phyloP scores from a whole-genome alignment of 2,888 invertebrate genomes.

The Diloba caeruleocephala region DNA sequence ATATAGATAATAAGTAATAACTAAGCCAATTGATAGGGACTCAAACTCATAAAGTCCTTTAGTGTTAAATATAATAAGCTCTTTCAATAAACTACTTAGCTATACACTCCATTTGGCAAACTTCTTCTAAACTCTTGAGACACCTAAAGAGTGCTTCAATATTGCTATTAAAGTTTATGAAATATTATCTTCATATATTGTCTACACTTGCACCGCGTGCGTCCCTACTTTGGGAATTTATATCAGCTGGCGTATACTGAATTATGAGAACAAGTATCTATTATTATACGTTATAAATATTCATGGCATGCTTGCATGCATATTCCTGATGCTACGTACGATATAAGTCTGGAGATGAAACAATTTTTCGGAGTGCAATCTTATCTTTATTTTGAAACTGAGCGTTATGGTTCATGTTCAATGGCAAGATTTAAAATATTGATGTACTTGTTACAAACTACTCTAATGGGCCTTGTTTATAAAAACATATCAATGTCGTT shows the following conservation, averaged over 20 bases:
- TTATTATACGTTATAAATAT: conserved; percentile 56
- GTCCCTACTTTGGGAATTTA: conserved; percentile 66
- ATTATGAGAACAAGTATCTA: conserved; percentile 57
- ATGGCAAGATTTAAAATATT: too few relatives aligned
- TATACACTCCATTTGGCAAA: conserved; percentile 60
- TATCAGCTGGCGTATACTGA: conserved; percentile 60
- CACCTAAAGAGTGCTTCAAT: conserved; percentile 67
- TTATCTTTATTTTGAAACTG: too few relatives aligned
- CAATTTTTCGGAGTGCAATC: not conserved
- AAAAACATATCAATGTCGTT: too few relatives aligned
- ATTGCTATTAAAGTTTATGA: conserved; percentile 78
- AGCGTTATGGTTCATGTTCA: too few relatives aligned
- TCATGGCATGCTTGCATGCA: conserved; percentile 29
- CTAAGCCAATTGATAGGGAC: conserved; percentile 52
- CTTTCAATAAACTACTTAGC: conserved; percentile 58
- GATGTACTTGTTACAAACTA: too few relatives aligned
- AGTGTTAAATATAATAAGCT: conserved; percentile 47
- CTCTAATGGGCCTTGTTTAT: too few relatives aligned
- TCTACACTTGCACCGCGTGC: conserved; percentile 70
- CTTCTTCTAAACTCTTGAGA: conserved; percentile 56
- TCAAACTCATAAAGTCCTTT: conserved; percentile 38
- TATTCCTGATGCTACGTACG: conserved; percentile 24
- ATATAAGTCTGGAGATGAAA: conserved; percentile 12
- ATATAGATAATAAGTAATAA: conserved; percentile 51
- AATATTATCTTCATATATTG: conserved; percentile 80